These are phyloP conservation scores for Drosophila equinoxialis DNA, from an alignment of 1,140 invertebrate genomes.

Conservation along the genomic window DNA sequence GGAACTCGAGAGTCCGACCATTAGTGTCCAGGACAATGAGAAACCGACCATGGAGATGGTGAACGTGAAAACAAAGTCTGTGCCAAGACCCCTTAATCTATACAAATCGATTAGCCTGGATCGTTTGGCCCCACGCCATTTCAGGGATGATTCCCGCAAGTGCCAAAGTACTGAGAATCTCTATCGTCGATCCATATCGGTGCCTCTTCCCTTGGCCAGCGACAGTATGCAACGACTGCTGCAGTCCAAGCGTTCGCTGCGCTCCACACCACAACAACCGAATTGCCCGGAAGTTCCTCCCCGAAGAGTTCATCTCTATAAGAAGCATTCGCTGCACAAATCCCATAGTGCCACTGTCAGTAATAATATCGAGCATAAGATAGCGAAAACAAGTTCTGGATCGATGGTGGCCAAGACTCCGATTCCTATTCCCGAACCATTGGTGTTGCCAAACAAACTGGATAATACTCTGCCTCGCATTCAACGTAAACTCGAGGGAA, in stretches of 20 bases:
- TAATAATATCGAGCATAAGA: constrained; percentile 74
- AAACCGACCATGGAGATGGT: background rate
- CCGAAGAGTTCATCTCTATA: constrained; percentile 60
- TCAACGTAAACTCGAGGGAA: constrained; percentile 64
- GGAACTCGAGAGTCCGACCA: constrained; percentile 61
- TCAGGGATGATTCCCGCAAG: constrained; percentile 43
- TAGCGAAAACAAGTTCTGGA: constrained; percentile 74
- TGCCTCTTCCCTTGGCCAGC: constrained; percentile 65
- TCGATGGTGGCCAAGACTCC: constrained; percentile 49
- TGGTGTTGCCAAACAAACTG: constrained; percentile 56
- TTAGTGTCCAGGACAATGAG: constrained; percentile 35
- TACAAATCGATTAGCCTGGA: constrained; percentile 68
- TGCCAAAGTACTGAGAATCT: constrained; percentile 56
- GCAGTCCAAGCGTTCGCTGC: constrained; percentile 26
- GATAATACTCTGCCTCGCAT: constrained; percentile 72
- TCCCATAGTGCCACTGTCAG: constrained; percentile 65
- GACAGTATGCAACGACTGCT: constrained; percentile 66
- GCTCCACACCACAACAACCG: background rate
- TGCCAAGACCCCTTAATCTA: constrained; percentile 39
- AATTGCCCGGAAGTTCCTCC: constrained; percentile 55
- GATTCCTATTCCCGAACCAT: background rate
- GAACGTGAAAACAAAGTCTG: background rate
- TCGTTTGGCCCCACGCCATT: constrained; percentile 18
- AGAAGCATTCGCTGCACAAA: constrained; percentile 67
- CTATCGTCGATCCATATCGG: constrained; percentile 6